Base-by-base conservation (phyloP, 2,888 invertebrate genomes). In the Brenthis hecate region DNA sequence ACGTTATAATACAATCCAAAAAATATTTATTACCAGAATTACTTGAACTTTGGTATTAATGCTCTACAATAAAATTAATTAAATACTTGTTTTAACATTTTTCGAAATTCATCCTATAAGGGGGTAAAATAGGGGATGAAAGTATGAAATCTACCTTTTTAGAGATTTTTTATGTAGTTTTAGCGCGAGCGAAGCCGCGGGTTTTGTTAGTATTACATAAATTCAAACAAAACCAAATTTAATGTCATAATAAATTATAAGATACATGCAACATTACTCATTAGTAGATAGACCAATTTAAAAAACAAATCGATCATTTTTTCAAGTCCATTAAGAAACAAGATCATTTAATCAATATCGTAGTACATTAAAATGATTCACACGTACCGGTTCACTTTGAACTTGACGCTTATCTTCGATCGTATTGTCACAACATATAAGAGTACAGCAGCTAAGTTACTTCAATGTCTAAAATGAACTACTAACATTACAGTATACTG, bases 381-480 rank as follows among this genome's bases (percentile, higher is more conserved):
- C 75, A 76, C 74, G 74, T 71, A 73, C 64, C 75, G 76, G 72
- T 64, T 69, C 68, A 68, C 74, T 77, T 76, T 75, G 76, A 76
- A 76, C 71, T 74, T 72, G 69, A 58, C 19, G 50, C 64, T 66
- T 69, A 71, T 69, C 71, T 69, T 5, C 13, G 56, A 61, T 36
- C 36, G 56, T 56, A 55, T 60, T 32, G n/a, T 19, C 61, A 67
- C 43, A 67, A 36, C 61, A 13, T 47, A 55, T 56, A 58, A 16
- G 16, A 14, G 19, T 1, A 4, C 16, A 13, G 32, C 66, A 61
- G 66, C 61, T 56, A 56, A 2, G 19, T 56, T 32, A 61, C 4
- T 47, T 19, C 47, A 57, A 43, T 57, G 5, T 8, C n/a, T 6
- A 6, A 6, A 6, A 56, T 56, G 4, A 56, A 5, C 13, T 36